Base-by-base conservation (phyloP, 2,888 invertebrate genomes). In the Rhaphigaster nebulosa region DNA sequence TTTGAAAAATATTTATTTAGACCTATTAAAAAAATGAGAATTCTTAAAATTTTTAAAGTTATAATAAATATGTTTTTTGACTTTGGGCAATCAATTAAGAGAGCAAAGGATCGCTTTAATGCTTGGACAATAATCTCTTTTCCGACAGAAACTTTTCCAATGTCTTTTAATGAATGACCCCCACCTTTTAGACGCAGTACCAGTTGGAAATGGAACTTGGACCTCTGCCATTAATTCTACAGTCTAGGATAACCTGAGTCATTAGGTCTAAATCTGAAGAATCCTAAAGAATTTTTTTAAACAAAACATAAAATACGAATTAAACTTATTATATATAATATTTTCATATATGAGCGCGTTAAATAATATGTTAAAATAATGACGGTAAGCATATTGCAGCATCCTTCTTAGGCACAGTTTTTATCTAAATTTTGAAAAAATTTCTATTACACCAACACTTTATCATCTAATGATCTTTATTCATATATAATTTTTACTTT, bases 231-330 rank as follows among this genome's bases (percentile, higher is more conserved):
- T 76, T 76, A 76, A 76, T 76, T 76, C 70, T 76, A 76, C 38
- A 76, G 70, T 76, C 70, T 76, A 76, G 38, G 70, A 76, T 76
- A 76, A 76, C 38, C 34, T 76, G 70, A 76, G 70, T 76, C 70
- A 76, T 76, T 76, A 38, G 70, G 34, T 34, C 70, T 76, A 76
- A 76, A 76, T 38, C 70, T 38, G 70, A 76, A 76, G 70, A 76
- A 76, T 76, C 38, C 70, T 76, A 6, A 76, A 38, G 70, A 20
- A 76, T 20, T 38, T n/a, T n/a, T n/a, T 29, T 5, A 65, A 65
- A 38, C 29, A 29, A 65, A 65, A 65, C 6, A 29, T 20, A 70
- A 13, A 18, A 70, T 18, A 18, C 8, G 10, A 76, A 34, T 38
- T 38, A 38, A 76, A 38, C 38, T 38, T 38, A 20, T 20, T 5